Evolutionary conservation across 2,888 invertebrate species (phyloP).

Genomic region (Mimumesa dahlbomi): DNA sequence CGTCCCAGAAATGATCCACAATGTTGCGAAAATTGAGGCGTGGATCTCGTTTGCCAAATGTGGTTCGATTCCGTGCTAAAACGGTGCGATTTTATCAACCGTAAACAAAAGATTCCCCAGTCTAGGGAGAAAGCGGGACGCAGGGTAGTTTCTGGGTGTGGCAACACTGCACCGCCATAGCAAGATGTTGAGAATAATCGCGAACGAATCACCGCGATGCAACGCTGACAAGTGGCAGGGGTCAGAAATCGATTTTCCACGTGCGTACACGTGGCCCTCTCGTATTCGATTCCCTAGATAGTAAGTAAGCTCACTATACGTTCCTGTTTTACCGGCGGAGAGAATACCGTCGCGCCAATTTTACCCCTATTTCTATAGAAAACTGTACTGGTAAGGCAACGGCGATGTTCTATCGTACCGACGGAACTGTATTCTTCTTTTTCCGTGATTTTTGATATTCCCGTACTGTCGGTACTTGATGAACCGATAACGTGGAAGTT

Average conservation of each 20-base stretch:
- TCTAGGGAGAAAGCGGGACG: background rate
- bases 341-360: constrained; percentile 31
- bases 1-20: no score
- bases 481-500: no score
- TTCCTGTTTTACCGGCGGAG: constrained; percentile 48
- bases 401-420: no score
- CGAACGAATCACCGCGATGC: constrained; percentile 39
- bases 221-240: constrained; percentile 60
- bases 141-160: constrained; percentile 16
- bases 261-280: constrained; percentile 38
- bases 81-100: constrained; percentile 12
- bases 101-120: background rate
- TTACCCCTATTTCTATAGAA: no score
- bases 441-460: no score
- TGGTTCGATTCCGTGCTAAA: no score
- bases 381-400: no score
- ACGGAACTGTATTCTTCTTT: no score
- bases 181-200: constrained; percentile 11
- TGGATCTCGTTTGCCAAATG: no score
- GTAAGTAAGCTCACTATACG: constrained; percentile 47
- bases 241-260: constrained; percentile 69
- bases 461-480: no score
- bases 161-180: constrained; percentile 22
- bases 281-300: constrained; percentile 56
- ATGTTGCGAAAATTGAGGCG: no score